A percentile compares a stretch with the other conserved stretches of the same genome.
Conservation (phyloP, 1,140 invertebrate genomes). For the Drosophila kanapiae region DNA sequence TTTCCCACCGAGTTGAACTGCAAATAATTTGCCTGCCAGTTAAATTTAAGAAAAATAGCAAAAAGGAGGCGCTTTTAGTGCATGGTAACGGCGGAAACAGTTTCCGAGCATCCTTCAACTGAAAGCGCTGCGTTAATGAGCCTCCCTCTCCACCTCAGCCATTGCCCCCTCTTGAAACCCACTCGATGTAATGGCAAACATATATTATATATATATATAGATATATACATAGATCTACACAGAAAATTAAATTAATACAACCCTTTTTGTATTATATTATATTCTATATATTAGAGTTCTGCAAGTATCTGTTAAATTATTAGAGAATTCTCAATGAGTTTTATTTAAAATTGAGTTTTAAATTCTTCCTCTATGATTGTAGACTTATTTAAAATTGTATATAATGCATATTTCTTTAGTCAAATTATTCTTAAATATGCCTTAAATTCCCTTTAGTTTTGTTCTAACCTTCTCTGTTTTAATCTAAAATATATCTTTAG, state of each 20-base stretch:
- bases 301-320: no score
- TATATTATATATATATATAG: not conserved
- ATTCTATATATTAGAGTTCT: no score
- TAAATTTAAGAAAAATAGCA: constrained; percentile 62
- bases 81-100: constrained; percentile 50
- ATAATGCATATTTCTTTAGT: no score
- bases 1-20: constrained; percentile 23
- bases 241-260: not conserved
- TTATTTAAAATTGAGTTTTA: not conserved
- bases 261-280: no score
- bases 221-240: constrained; percentile 15
- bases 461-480: not conserved
- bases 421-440: no score
- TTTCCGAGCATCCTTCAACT: constrained; percentile 71
- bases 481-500: not conserved
- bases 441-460: no score
- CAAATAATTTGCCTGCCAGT: constrained; percentile 44
- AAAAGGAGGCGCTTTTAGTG: constrained; percentile 5
- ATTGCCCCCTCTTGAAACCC: not conserved
- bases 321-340: not conserved
- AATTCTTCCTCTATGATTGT: no score
- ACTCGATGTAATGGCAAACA: constrained; percentile 37
- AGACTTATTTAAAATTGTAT: no score
- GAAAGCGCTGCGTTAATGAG: constrained; percentile 71
- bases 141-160: constrained; percentile 14